Conservation (phyloP, 1,140 invertebrate species). For the Hycleus phaleratus region DNA sequence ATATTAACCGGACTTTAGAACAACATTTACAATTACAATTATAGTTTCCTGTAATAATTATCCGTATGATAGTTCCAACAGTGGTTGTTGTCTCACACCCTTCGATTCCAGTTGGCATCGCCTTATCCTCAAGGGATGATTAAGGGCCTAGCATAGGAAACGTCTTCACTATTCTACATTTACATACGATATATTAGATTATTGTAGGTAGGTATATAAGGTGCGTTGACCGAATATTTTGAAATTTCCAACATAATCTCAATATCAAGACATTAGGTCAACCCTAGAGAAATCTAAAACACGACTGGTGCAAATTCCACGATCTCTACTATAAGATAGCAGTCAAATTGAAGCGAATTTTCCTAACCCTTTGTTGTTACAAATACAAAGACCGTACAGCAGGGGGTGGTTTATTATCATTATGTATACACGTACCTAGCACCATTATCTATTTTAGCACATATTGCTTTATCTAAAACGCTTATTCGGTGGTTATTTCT, state of each 20-base stretch:
- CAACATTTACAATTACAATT: slow-evolving; percentile 12
- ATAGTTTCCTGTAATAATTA: slow-evolving; percentile 5
- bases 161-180: slow-evolving; percentile 5
- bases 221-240: not conserved
- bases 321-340: slow-evolving; percentile 29
- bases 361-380: not conserved
- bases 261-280: slow-evolving; percentile 15
- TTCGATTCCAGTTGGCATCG: not conserved
- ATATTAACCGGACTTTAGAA: slow-evolving; percentile 2
- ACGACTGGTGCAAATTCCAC: slow-evolving; percentile 29
- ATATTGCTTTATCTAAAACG: too few species aligned
- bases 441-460: too few species aligned
- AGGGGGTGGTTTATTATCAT: too few species aligned
- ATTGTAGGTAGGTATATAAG: not conserved
- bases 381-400: too few species aligned
- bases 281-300: slow-evolving; percentile 23
- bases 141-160: slow-evolving; percentile 5
- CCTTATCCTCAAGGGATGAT: slow-evolving; percentile 4
- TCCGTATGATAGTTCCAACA: slow-evolving; percentile 5
- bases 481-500: too few species aligned
- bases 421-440: too few species aligned
- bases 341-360: slow-evolving; percentile 12
- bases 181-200: not conserved
- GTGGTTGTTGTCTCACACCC: not conserved
- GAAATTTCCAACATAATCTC: slow-evolving; percentile 9